A percentile compares a stretch with the other conserved stretches of the same genome.
Conservation (phyloP, 2,113 vertebrate genomes). For the Antechinus stuartii region DNA sequence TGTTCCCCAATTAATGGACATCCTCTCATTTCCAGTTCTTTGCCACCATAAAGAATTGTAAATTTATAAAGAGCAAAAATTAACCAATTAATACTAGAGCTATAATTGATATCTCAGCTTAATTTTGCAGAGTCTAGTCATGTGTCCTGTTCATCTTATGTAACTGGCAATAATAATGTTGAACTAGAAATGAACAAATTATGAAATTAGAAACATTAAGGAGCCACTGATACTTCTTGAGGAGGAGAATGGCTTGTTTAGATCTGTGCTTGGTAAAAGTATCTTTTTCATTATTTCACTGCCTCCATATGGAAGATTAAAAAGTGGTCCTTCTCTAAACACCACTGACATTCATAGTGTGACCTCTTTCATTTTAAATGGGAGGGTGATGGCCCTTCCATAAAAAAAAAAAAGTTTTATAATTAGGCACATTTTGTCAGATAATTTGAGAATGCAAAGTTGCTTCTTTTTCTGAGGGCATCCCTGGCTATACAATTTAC, state of each 20-base stretch:
- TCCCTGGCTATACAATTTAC: background rate
- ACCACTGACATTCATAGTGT: background rate
- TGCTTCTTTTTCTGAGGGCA: background rate
- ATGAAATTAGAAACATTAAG: background rate
- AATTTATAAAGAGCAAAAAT: background rate
- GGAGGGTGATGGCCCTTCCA: background rate
- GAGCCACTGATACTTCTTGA: background rate
- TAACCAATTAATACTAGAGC: background rate
- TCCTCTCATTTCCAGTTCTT: too few species aligned
- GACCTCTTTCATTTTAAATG: background rate
- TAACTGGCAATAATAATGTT: background rate
- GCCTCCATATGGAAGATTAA: background rate
- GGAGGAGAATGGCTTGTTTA: background rate
- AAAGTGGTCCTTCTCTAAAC: background rate
- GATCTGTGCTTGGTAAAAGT: background rate
- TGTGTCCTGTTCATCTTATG: background rate
- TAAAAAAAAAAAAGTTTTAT: background rate
- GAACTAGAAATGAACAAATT: background rate
- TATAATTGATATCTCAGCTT: background rate
- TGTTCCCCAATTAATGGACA: too few species aligned
- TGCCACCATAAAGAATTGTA: background rate
- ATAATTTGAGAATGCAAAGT: background rate
- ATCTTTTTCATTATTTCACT: background rate
- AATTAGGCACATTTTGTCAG: background rate
- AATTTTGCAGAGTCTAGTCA: background rate